Base-by-base conservation (phyloP, 1,140 invertebrate species). In the Meteorus sp. region DNA sequence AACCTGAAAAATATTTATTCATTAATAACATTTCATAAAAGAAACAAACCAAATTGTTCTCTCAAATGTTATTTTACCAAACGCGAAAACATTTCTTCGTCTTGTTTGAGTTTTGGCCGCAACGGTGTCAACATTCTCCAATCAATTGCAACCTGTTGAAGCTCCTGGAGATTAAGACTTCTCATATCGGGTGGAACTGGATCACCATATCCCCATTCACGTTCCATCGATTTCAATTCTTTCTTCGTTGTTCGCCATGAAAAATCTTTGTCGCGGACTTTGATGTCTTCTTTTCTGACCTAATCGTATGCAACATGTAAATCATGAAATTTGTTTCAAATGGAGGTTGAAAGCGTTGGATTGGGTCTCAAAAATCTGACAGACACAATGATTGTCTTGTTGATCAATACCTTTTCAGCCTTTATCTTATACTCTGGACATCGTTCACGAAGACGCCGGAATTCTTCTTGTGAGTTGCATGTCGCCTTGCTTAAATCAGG, bases 81-180 rank as follows among this genome's bases (percentile, higher is more conserved):
- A 70, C 88, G 87, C 27, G 90, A 90, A 73, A 93, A 95, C 79
- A 91, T 91, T 66, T 94, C 91, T 78, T 95, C 92, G 59, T 96
- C 93, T 5, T 86, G 73, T 67, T 90, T 89, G 2, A 84, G 84
- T 70, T 92, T 92, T 0, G 93, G 93, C 65, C 93, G 80, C 8
- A 92, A 70, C 8, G 90, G 88, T 5, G 93, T 96, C 5, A 96
- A 76, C 93, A 96, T 96, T 73, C 88, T 86, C 93, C 93, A 96
- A 67, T 94, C 91, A 52, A 96, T 96, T n/a, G 91, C 85, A 2
- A 95, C 91, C 11, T 86, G 81, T 60, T 89, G 89, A 23, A 95
- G 77, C 67, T 95, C 92, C 54, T 89, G 86, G 37, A 95, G 81
- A 67, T 88, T 86, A 15, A 93, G 81, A 19, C 82, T 81, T 65